Evolutionary conservation across 2,113 vertebrate species (phyloP), one percentile per base, ranked within the genome.

Genomic region (Pica pica): DNA sequence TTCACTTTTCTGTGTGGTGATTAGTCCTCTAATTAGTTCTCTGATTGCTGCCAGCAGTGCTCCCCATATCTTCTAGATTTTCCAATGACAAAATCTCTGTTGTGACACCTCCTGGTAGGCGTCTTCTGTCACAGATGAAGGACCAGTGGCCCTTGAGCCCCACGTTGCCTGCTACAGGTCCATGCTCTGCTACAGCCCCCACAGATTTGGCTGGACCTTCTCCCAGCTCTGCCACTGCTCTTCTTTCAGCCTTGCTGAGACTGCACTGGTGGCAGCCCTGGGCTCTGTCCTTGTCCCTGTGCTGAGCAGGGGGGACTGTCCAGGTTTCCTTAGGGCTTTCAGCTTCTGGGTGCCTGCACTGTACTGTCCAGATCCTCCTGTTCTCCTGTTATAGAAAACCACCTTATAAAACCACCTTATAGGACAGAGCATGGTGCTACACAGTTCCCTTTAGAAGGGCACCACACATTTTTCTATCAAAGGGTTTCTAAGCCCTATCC

Each of bases 341-440:
- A 26, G 11, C 28, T 23, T 22, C 63, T 53, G 37, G 26, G 6
- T 39, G 22, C 46, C 47, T n/a, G 61, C n/a, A 33, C 44, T 0
- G 0, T 2, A 0, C 59, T 61, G 50, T 28, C 61, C 52, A 55
- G 15, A 16, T 16, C 22, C 37, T 50, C 24, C 59, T 5, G 8
- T 42, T 16, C 44, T 46, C 24, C 47, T 26, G 4, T 3, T 44
- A 16, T 1, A 30, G 22, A 55, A 23, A 20, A 44, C 1, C 21
- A 6, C 2, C 0, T 47, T 42, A 23, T 0, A 33, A 23, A 20
- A 44, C 1, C 21, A 6, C 2, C 0, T 47, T 42, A 23, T 0
- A 33, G 65, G 31, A 33, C 30, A 68, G 31, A 1, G 3, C 10
- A 2, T 3, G 47, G 33, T 5, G 9, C n/a, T 10, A 37, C 59